phyloP scores from a whole-genome alignment of 2,888 invertebrate species.

The Pseudanteris insignis region DNA sequence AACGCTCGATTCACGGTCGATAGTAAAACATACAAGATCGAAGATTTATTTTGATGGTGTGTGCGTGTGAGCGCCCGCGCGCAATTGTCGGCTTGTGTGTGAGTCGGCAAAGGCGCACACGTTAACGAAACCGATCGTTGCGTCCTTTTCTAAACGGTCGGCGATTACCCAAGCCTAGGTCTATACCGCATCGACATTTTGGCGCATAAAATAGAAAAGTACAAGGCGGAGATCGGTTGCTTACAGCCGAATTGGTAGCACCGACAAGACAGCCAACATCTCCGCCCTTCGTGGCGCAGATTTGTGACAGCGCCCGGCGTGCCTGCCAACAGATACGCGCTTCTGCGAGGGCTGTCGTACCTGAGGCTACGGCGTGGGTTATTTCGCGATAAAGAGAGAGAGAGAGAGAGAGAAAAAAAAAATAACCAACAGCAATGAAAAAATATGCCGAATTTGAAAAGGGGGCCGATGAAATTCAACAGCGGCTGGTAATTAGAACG shows the following conservation, averaged over 20 bases:
- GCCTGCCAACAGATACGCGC: too few species aligned
- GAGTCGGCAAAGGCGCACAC: slow-evolving; percentile 20
- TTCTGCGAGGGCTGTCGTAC: not conserved
- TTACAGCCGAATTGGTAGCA: slow-evolving; percentile 61
- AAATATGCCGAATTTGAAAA: too few species aligned
- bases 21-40: slow-evolving; percentile 32
- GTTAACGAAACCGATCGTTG: slow-evolving; percentile 20
- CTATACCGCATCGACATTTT: slow-evolving; percentile 44
- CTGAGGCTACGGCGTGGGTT: too few species aligned
- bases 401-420: not conserved
- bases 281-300: slow-evolving; percentile 55
- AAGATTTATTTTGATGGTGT: slow-evolving; percentile 24
- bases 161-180: slow-evolving; percentile 50
- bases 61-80: slow-evolving; percentile 1
- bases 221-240: slow-evolving; percentile 56
- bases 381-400: too few species aligned
- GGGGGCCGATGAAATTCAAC: too few species aligned
- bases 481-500: too few species aligned
- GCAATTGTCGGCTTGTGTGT: slow-evolving; percentile 6
- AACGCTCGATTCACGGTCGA: slow-evolving; percentile 31
- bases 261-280: slow-evolving; percentile 63
- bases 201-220: slow-evolving; percentile 53
- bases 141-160: slow-evolving; percentile 36
- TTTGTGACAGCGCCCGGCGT: slow-evolving; percentile 53
- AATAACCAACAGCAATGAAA: too few species aligned